Base-by-base conservation (phyloP, 2,797 vertebrate genomes). In the Hipposideros larvatus region DNA sequence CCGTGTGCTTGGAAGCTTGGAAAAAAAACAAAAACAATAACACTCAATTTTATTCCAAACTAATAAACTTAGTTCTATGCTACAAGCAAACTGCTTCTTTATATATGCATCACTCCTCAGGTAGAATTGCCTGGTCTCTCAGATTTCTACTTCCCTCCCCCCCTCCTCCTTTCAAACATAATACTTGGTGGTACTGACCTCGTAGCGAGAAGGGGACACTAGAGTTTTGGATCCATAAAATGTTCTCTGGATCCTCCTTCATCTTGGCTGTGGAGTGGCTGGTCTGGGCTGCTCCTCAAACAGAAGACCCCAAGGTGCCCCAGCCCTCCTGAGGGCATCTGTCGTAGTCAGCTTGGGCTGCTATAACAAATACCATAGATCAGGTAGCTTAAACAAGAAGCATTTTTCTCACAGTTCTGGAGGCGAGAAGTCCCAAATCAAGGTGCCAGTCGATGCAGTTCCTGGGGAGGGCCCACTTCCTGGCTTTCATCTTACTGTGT, bases 31-130 rank as follows among this genome's bases (percentile, higher is more conserved):
- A 61, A 71, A 83, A 63, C n/a, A 86, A 55, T 22, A 51, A 78
- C 19, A 46, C 63, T 66, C 53, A 82, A 61, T 87, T 95, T 87
- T 83, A 82, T 37, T 84, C 28, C 18, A 90, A 79, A 94, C 22
- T 48, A 46, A 5, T 73, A 61, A 94, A 68, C 21, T 82, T 66
- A 66, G 37, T 86, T 10, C 31, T 91, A 16, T 79, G 19, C 18
- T 15, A 28, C 83, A 77, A 83, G 13, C 7, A 73, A 59, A 61
- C 1, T n/a, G 41, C 70, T 5, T 41, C 55, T 88, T 93, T 85
- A 41, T 78, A 41, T 80, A 43, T 82, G 22, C 5, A 16, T 91
- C 77, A 11, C 43, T 79, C 19, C 83, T 78, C 48, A 57, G 2
- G 7, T 87, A 73, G 87, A 90, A 85, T 91, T 88, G 4, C n/a